Evolutionary conservation across 2,113 vertebrate genomes (phyloP), one percentile per base, ranked within the genome.

Genomic region (Galemys pyrenaicus): DNA sequence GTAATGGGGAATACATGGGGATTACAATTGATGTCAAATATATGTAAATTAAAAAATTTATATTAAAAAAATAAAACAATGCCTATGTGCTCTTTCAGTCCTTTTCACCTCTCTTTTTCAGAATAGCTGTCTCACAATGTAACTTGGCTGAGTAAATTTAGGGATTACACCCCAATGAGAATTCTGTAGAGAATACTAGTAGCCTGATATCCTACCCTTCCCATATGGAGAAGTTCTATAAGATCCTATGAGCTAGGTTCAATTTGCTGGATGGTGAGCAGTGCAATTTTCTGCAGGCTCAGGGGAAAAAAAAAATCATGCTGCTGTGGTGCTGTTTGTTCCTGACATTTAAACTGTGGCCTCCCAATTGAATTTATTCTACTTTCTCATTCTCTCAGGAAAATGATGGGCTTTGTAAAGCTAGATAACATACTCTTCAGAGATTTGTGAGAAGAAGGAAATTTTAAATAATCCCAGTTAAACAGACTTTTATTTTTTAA

Each of bases 391-490:
- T 77, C 30, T 92, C 67, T 65, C 54, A 92, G 54, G 68, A 82
- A 92, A 95, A 92, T 58, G 67, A 84, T 39, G 24, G 79, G 75
- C 54, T 95, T 79, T 92, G 35, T 91, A 30, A 71, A 73, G 41
- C 91, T 65, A 92, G 87, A 39, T n/a, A 88, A 87, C 20, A 78
- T 51, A 78, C 54, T 95, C 68, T 91, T 81, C 44, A 77, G 56
- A 94, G 78, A 88, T n/a, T 74, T 54, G 71, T 93, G 46, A 93
- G 62, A 95, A 95, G 93, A 83, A 96, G 80, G 68, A 93, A 90
- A 11, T 87, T 96, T 95, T 58, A 83, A 94, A 89, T 87, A 94
- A 92, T 94, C 49, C 62, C 70, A 91, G 83, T 84, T 91, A 94
- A 92, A 93, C 11, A 89, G 75, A 86, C 58, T 81, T 94, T 58